Evolutionary conservation across 2,888 invertebrate genomes (phyloP).

Genomic region (Clitarchus hookeri): DNA sequence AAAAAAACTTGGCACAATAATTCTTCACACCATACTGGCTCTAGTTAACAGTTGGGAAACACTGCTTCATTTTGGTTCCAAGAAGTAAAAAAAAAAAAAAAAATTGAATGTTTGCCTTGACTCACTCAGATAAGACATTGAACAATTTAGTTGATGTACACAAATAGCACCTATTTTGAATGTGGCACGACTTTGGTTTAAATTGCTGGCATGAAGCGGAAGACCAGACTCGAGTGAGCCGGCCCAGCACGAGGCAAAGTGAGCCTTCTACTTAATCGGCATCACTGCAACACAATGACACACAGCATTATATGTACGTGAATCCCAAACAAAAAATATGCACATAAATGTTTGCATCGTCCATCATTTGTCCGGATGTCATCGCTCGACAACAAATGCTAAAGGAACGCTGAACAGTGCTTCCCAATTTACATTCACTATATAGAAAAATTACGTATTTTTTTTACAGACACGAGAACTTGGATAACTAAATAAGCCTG

Average conservation of each 20-base stretch:
- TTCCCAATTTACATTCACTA: background rate
- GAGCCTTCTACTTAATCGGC: conserved; percentile 36
- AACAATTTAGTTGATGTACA: background rate
- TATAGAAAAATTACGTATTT: background rate
- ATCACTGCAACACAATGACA: conserved; percentile 33
- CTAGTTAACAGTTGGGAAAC: background rate
- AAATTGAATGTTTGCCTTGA: background rate
- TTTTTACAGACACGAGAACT: background rate
- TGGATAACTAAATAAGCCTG: background rate
- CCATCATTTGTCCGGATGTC: background rate
- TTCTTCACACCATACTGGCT: no score
- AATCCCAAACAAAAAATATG: background rate
- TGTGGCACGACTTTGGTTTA: background rate
- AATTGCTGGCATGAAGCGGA: conserved; percentile 14
- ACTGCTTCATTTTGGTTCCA: background rate
- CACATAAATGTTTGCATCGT: background rate
- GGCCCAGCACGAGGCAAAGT: conserved; percentile 10
- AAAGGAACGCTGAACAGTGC: background rate
- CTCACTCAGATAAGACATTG: background rate
- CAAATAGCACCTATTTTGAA: background rate
- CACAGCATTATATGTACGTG: conserved; percentile 19
- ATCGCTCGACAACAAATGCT: background rate
- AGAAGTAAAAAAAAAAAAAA: background rate
- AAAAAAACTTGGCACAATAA: no score
- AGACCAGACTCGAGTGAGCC: background rate